Evolutionary conservation across 2,797 vertebrate species (phyloP).

Genomic region (Sebastes cheni): DNA sequence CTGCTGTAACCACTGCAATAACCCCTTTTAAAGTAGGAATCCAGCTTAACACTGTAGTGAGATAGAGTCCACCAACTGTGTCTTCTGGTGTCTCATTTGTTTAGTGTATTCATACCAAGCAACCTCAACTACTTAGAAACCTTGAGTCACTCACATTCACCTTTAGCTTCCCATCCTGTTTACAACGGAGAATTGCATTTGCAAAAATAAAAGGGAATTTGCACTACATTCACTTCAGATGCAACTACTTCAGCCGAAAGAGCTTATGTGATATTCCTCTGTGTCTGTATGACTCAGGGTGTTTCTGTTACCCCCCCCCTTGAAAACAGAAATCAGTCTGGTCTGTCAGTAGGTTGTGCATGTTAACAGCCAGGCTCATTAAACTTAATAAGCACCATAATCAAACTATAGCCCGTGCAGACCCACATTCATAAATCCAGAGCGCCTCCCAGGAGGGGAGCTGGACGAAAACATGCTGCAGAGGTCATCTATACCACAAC

Average conservation of each 20-base stretch:
- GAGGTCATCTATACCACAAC: neutral
- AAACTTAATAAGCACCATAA: constrained; percentile 58
- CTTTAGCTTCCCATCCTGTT: neutral
- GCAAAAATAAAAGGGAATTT: too few species aligned
- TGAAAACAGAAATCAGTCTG: constrained; percentile 2
- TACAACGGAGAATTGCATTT: neutral
- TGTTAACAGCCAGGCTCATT: constrained; percentile 43
- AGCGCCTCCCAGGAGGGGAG: constrained; percentile 25
- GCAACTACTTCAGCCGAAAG: neutral
- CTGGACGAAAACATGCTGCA: neutral
- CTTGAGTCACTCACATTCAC: neutral
- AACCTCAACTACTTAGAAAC: neutral
- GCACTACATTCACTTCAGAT: too few species aligned
- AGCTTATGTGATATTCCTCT: rapidly evolving
- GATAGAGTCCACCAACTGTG: neutral
- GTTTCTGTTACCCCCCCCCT: neutral
- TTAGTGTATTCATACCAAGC: neutral
- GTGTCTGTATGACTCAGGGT: neutral
- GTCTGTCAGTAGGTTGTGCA: neutral
- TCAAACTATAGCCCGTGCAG: constrained; percentile 55
- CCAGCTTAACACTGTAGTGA: too few species aligned
- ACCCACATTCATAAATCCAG: constrained; percentile 19
- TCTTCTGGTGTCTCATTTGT: neutral
- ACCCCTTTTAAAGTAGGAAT: too few species aligned
- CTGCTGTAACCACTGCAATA: too few species aligned